Evolutionary conservation across 2,113 vertebrate species (phyloP), one percentile per base, ranked within the genome.

Genomic region (Brevimyrus niger): DNA sequence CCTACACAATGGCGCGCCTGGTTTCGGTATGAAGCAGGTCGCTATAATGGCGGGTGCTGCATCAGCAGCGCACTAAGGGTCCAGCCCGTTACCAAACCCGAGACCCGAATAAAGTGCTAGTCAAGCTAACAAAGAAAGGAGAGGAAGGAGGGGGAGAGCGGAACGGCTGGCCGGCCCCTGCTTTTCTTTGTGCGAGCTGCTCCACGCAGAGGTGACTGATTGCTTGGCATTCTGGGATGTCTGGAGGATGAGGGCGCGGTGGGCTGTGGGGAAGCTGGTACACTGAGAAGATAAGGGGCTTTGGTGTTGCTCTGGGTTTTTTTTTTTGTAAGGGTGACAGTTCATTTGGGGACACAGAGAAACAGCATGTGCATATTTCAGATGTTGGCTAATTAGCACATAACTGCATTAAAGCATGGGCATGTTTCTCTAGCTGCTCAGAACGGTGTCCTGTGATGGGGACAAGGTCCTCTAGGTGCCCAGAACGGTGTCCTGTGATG

Each of bases 141-240:
- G 35, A 84, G 19, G 19, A n/a, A 23, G 82, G 38, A 47, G 38
- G 80, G 44, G 44, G 38, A 27, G 38, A 21, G 21, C 19, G 10
- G 42, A 84, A 69, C 61, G 61, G n/a, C 61, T 69, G 35, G 38
- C 44, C 44, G 19, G 82, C 82, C 82, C 38, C 35, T 23, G 5
- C 38, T 44, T 46, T 47, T 84, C 88, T 89, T 89, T 89, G 88
- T 89, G 88, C n/a, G 38, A 82, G 35, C 69, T 11, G 27, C 31
- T 51, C 73, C 69, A n/a, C 3, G 82, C 82, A 84, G 44, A 84
- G 82, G 82, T 27, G 82, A 84, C 82, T 84, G 82, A 84, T 46
- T 84, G 82, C 82, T 84, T n/a, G 82, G 44, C 82, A 84, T 84
- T 84, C 17, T 84, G 44, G 82, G 82, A 84, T 84, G 23, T 44